Evolutionary conservation across 2,888 invertebrate genomes (phyloP).

Genomic region (Noctua comes): DNA sequence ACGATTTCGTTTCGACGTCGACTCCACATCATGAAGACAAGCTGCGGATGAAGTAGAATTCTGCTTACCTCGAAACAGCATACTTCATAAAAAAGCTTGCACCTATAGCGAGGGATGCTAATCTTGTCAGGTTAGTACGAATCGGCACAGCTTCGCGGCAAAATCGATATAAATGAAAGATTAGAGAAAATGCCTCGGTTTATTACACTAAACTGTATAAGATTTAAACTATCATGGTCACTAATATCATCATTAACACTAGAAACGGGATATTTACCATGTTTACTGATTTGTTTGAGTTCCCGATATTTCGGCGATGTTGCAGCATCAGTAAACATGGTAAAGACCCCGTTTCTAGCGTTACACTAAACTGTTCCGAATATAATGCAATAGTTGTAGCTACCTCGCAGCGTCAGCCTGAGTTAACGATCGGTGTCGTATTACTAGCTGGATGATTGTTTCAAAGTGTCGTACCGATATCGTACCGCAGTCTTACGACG

Average conservation of each 20-base stretch:
- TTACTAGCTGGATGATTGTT: background rate
- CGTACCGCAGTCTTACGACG: constrained; percentile 15
- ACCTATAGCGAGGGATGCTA: background rate
- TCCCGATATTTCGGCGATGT: too few species aligned
- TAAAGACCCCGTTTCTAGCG: too few species aligned
- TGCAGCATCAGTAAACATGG: too few species aligned
- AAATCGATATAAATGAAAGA: background rate
- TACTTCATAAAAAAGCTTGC: background rate
- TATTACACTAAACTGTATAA: background rate
- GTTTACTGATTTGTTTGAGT: too few species aligned
- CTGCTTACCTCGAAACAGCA: background rate
- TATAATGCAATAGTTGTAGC: background rate
- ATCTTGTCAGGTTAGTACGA: background rate
- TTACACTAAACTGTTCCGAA: background rate
- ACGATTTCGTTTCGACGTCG: background rate
- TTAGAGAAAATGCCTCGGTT: background rate
- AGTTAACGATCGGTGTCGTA: background rate
- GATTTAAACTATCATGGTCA: too few species aligned
- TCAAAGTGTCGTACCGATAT: constrained; percentile 21
- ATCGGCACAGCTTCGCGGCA: background rate
- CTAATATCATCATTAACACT: too few species aligned
- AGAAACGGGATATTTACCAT: too few species aligned
- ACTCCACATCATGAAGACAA: background rate
- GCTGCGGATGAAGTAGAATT: background rate
- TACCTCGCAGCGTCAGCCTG: background rate